Percentiles rank a stretch among this genome's conserved stretches.
Evolutionary conservation across 2,797 vertebrate genomes (phyloP).

Genomic region (Chelmon rostratus): DNA sequence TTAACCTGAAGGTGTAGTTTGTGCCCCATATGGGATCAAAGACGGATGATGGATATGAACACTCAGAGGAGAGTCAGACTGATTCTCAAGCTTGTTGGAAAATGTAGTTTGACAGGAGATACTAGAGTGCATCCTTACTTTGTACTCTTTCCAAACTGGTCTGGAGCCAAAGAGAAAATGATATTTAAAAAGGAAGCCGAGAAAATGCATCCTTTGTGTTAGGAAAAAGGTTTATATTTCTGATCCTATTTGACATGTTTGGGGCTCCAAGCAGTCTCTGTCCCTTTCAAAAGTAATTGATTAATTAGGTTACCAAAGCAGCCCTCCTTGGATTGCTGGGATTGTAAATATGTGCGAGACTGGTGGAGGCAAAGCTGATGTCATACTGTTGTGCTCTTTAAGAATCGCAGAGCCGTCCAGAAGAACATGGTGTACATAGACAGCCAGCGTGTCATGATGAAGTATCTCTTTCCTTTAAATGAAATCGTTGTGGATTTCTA

Average conservation of each 20-base stretch:
- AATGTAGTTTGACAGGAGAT: conserved; percentile 21
- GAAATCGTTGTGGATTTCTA: conserved; percentile 99
- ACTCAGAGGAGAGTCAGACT: neutral
- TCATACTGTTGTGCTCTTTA: conserved; percentile 11
- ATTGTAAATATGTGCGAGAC: neutral
- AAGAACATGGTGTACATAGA: conserved; percentile 95
- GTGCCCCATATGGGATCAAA: neutral
- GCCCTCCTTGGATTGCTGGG: neutral
- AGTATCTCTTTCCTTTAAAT: conserved; percentile 95
- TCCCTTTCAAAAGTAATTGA: neutral
- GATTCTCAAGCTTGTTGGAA: conserved; percentile 6
- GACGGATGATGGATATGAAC: neutral
- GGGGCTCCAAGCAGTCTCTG: neutral
- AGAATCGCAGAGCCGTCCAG: conserved; percentile 93
- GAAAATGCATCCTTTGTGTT: neutral
- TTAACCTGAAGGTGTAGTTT: neutral
- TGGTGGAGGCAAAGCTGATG: neutral
- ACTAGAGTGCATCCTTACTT: neutral
- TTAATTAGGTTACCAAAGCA: neutral
- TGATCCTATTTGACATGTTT: neutral
- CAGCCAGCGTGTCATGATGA: conserved; percentile 94
- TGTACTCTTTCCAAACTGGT: conserved; percentile 4
- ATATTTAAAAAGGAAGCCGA: neutral
- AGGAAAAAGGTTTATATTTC: neutral
- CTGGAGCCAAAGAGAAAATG: neutral